Evolutionary conservation across 64 coral and sea anemone genomes (phyloP), one percentile per base, ranked within the genome.

Genomic region (Porites lutea): DNA sequence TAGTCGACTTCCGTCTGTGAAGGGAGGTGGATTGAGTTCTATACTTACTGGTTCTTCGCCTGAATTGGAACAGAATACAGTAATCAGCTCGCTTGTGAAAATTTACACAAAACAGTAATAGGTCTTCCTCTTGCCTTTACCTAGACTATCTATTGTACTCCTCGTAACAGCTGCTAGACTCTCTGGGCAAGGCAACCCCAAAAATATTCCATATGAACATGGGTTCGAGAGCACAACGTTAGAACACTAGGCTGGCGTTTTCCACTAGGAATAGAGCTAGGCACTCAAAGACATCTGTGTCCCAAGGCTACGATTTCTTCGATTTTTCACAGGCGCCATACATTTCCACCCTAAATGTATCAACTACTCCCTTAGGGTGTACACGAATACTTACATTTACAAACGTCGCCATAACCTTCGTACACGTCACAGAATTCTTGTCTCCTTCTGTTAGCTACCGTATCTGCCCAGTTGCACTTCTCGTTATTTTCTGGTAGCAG

Each of bases 341-440:
- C 27, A 37, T 1, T 1, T 37, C 27, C 27, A 37, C 27, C 27
- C 27, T 37, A 37, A 37, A 37, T 37, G 27, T 37, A 37, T 37
- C 27, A 37, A 37, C 27, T 37, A 37, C 27, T 37, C 27, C 27
- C 27, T 37, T 1, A 37, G 27, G 27, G 27, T 37, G 27, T 37
- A 37, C 72, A 14, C 72, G 15, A 47, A 2, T 49, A 95, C 96
- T 94, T 58, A 98, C 96, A 98, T 44, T 78, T 92, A 59, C 96
- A 98, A 72, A 98, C 88, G 6, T 77, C 77, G 11, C 79, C 59
- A 86, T 98, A 98, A 23, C 96, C 96, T 49, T 98, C 96, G 18
- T 95, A 98, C 5, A 74, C 90, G 44, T 87, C 48, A 52, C 96
- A 98, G 89, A 98, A 98, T 43, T 98, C 68, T 44, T 43, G 83